Percentiles rank a stretch among this genome's conserved stretches.
Evolutionary conservation across 1,140 invertebrate species (phyloP).

Genomic region (Drusus annulatus): DNA sequence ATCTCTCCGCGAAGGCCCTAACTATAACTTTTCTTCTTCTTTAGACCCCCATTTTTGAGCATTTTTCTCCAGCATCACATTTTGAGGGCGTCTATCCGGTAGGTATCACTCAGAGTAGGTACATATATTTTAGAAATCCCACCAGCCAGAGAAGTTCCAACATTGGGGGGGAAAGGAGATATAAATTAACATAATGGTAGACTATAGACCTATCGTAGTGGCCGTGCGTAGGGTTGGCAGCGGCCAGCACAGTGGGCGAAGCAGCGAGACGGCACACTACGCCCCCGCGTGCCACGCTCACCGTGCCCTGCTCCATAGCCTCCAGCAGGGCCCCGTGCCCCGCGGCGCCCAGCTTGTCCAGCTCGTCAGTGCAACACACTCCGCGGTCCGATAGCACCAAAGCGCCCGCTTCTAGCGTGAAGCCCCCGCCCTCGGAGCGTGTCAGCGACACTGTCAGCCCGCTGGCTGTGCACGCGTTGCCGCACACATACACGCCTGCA

Average conservation of each 20-base stretch:
- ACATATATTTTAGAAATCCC: too few relatives aligned
- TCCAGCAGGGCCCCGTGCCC: conserved; percentile 81
- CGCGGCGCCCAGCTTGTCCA: conserved; percentile 88
- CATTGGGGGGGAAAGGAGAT: too few relatives aligned
- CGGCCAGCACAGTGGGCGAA: conserved; percentile 89
- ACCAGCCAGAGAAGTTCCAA: too few relatives aligned
- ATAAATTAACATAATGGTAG: too few relatives aligned
- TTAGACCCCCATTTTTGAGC: too few relatives aligned
- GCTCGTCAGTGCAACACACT: conserved; percentile 95
- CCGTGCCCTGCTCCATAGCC: conserved; percentile 95
- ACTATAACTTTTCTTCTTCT: too few relatives aligned
- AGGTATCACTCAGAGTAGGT: too few relatives aligned
- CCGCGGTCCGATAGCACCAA: conserved; percentile 88
- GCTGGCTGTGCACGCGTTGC: conserved; percentile 88
- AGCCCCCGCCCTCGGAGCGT: conserved; percentile 84
- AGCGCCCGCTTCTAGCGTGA: conserved; percentile 89
- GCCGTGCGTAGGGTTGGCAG: conserved; percentile 92
- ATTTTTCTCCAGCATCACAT: too few relatives aligned
- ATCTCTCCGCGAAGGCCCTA: too few relatives aligned
- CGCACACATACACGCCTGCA: conserved; percentile 90
- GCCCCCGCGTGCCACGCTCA: conserved; percentile 93
- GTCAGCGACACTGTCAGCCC: conserved; percentile 90
- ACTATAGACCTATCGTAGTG: conserved; percentile 82
- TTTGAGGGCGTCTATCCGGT: too few relatives aligned
- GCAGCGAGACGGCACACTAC: conserved; percentile 85